Base-by-base conservation (phyloP, 1,140 invertebrate species). In the Heliconius melpomene region DNA sequence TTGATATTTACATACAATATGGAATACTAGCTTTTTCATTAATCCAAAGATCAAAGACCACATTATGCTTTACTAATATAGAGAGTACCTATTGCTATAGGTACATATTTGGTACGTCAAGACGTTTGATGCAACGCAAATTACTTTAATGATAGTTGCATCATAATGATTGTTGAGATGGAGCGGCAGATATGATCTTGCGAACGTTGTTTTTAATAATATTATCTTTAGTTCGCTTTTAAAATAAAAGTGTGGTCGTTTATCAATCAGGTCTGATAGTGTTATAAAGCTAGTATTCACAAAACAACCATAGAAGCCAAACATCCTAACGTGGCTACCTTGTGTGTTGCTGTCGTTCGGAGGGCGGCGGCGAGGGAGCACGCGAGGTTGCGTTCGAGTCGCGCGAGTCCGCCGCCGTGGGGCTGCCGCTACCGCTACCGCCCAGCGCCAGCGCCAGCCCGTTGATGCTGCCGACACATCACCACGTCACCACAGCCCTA, bases 391-490 rank as follows among this genome's bases (percentile, higher is more conserved):
- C 89, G 52, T 90, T 91, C 79, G 89, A 90, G 80, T 90, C 90
- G 40, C 90, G 87, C 36, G 89, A 82, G 77, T 92, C 91, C 71
- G 85, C 83, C 74, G 78, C 84, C 54, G 88, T 78, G 70, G 93
- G 93, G 72, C 91, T 93, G 87, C 92, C 93, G 38, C 87, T 70
- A 76, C 90, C 90, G 91, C 92, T 94, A 83, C 93, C 88, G 82
- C 93, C 94, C 80, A 94, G 91, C 89, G 93, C 94, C 93, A 94
- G 77, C 93, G 92, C 92, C 92, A 95, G 84, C 85, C 95, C 95
- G 91, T 89, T 93, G 91, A 95, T 95, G 89, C 95, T 95, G 94
- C 86, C 88, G 91, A 94, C 93, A 92, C 91, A 94, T 85, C 89
- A 90, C 91, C 89, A 94, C 87, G 89, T 93, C 91, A 93, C 93